Evolutionary conservation across 1,140 invertebrate genomes (phyloP).

Genomic region (Drosophila punjabiensis): DNA sequence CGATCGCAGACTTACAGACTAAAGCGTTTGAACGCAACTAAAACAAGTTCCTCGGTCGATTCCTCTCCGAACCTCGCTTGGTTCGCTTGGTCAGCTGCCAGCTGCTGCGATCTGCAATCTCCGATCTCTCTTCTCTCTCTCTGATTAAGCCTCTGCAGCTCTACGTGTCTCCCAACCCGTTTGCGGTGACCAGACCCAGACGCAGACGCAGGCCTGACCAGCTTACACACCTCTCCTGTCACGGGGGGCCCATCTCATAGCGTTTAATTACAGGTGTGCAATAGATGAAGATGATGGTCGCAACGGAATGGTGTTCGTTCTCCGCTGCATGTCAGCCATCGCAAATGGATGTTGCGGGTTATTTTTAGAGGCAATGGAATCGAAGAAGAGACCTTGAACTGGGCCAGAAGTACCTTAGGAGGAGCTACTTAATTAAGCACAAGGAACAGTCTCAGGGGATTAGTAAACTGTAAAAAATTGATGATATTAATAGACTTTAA

Average conservation of each 20-base stretch:
- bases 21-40: slow-evolving; percentile 83
- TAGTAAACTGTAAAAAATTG: neutral
- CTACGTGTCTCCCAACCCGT: slow-evolving; percentile 44
- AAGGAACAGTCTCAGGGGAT: neutral
- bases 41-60: slow-evolving; percentile 70
- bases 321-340: slow-evolving; percentile 13
- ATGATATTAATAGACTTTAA: neutral
- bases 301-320: slow-evolving; percentile 22
- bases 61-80: slow-evolving; percentile 59
- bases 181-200: slow-evolving; percentile 44
- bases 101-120: slow-evolving; percentile 24
- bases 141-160: slow-evolving; percentile 5
- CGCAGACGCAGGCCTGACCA: slow-evolving; percentile 10
- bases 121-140: slow-evolving; percentile 21
- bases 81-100: slow-evolving; percentile 53
- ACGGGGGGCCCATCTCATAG: slow-evolving; percentile 32
- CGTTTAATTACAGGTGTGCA: slow-evolving; percentile 60
- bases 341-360: slow-evolving; percentile 14
- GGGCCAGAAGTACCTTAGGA: neutral
- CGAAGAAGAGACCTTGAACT: slow-evolving; percentile 23
- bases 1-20: slow-evolving; percentile 81
- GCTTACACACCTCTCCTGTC: slow-evolving; percentile 19
- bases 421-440: neutral
- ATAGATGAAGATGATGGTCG: slow-evolving; percentile 36
- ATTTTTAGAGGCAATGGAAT: slow-evolving; percentile 33